Evolutionary conservation across 2,888 invertebrate species (phyloP).

Genomic region (Atrina japonica): DNA sequence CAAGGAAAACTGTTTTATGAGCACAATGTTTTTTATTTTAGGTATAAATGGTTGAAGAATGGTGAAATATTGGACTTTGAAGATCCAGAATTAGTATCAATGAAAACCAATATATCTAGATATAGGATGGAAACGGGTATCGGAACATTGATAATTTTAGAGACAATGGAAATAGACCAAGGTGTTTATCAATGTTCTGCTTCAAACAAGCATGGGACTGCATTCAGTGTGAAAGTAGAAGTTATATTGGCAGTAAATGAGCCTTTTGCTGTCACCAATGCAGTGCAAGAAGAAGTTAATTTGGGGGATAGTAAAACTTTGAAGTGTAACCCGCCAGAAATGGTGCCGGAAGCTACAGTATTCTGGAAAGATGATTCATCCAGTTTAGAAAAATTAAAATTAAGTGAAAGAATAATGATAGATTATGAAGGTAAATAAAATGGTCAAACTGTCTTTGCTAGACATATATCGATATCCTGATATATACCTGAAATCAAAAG

Average conservation of each 20-base stretch:
- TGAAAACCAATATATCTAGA: conserved; percentile 41
- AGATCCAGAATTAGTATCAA: conserved; percentile 45
- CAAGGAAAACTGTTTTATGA: too few relatives aligned
- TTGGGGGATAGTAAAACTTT: conserved; percentile 92
- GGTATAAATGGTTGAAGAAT: conserved; percentile 72
- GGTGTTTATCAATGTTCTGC: conserved; percentile 98
- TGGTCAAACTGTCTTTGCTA: not conserved
- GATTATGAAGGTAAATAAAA: conserved; percentile 87
- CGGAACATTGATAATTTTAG: conserved; percentile 31
- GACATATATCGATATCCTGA: too few relatives aligned
- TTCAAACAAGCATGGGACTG: conserved; percentile 94
- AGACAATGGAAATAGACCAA: conserved; percentile 84
- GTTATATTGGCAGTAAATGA: conserved; percentile 35
- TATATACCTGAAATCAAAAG: too few relatives aligned
- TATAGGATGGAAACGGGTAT: conserved; percentile 23
- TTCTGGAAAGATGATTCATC: conserved; percentile 91
- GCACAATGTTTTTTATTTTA: conserved; percentile 44
- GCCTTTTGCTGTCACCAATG: conserved; percentile 45
- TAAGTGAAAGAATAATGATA: conserved; percentile 92
- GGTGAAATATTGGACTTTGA: conserved; percentile 56
- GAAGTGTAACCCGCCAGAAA: conserved; percentile 93
- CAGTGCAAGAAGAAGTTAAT: conserved; percentile 10
- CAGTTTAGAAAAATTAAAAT: conserved; percentile 81
- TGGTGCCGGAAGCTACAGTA: conserved; percentile 82
- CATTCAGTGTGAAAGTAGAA: conserved; percentile 77